Base-by-base conservation (phyloP, 2,797 vertebrate species). In the Heliangelus exortis region DNA sequence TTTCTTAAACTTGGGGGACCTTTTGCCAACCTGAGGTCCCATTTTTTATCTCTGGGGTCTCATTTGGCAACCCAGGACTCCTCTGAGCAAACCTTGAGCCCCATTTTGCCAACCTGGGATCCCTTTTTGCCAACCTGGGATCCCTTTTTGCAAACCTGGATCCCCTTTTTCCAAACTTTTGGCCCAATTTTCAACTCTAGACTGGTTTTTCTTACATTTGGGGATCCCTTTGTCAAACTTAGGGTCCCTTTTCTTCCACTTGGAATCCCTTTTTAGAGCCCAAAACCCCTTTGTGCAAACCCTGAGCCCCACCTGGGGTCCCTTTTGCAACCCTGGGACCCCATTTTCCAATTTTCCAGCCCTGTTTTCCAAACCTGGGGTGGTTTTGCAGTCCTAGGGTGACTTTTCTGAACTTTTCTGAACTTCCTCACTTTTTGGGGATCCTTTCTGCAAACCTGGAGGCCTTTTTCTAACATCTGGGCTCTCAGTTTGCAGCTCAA, bases 221-320 rank as follows among this genome's bases (percentile, higher is more conserved):
- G 19, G 20, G 47, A 36, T 10, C 47, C 47, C 20, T 47, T 61
- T 61, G 19, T 39, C 36, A 20, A 39, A 14, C 4, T 21, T 15
- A 29, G 18, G 48, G 4, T 4, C 13, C 12, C 12, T n/a, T 31
- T 50, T 25, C 18, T 19, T 11, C 20, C 31, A 14, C 4, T 12
- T 12, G 22, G 18, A 29, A 3, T 6, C 13, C 10, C 10, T 1
- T 41, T 63, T 39, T 47, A 5, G 18, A 23, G 39, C 0, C 50
- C 29, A 4, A 9, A 9, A 4, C 7, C 21, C 76, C n/a, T 36
- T 16, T n/a, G 4, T 39, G 10, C 20, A 65, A 65, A 21, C 13
- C 47, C 47, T 18, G 39, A 39, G 39, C 39, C 39, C 4, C 29
- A 23, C 7, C 19, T 5, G 20, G 10, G 29, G 13, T 21, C 20